A percentile compares a stretch with the other conserved stretches of the same genome.
These are phyloP conservation scores for Amphibalanus amphitrite DNA, from an alignment of 1,140 invertebrate species.

Conservation along the genomic window DNA sequence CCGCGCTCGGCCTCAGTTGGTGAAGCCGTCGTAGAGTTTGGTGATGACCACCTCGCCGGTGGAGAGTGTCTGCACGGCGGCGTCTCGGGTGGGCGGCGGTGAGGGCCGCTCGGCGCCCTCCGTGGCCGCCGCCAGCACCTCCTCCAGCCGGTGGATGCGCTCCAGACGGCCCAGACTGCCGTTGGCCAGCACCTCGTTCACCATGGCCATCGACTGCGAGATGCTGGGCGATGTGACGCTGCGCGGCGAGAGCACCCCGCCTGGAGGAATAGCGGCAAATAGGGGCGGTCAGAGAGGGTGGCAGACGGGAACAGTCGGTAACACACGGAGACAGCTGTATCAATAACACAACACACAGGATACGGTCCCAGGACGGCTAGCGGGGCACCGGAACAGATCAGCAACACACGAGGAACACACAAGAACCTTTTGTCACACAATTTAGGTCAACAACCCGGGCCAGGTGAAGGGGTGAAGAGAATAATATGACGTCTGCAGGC, in stretches of 20 bases:
- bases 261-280: too few relatives aligned
- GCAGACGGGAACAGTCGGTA: too few relatives aligned
- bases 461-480: too few relatives aligned
- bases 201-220: constrained; percentile 76
- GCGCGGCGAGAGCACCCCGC: constrained; percentile 14
- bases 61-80: constrained; percentile 62
- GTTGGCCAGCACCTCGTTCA: constrained; percentile 64
- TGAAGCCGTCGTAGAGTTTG: constrained; percentile 39
- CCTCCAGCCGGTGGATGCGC: constrained; percentile 67
- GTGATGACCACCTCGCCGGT: constrained; percentile 88
- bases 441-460: too few relatives aligned
- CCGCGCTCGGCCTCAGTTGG: constrained; percentile 8
- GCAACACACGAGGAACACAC: too few relatives aligned
- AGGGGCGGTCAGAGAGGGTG: constrained; percentile 8
- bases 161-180: constrained; percentile 64
- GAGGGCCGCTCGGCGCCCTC: constrained; percentile 20
- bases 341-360: too few relatives aligned
- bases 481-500: too few relatives aligned
- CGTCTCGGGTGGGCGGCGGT: constrained; percentile 22
- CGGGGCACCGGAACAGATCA: too few relatives aligned
- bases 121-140: constrained; percentile 57
- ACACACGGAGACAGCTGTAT: too few relatives aligned
- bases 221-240: constrained; percentile 24
- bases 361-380: too few relatives aligned
- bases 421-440: too few relatives aligned